Conservation (phyloP, 2,113 vertebrate genomes). For the Sebastes schlegelii region DNA sequence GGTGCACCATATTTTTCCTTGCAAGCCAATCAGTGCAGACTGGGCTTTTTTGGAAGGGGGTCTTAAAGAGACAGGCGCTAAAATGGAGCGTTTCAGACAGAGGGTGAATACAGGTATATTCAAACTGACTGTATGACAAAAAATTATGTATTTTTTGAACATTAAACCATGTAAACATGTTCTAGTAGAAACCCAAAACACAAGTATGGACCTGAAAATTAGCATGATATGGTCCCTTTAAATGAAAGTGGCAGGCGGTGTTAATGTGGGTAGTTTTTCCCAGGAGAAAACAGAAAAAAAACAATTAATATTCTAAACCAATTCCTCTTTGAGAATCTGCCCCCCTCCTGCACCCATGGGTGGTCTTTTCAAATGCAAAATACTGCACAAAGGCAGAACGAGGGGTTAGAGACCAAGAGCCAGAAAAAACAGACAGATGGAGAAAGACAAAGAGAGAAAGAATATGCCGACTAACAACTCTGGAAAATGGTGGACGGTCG, state of each 20-base stretch:
- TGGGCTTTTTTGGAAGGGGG: too few relatives aligned
- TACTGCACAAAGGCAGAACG: conserved; percentile 45
- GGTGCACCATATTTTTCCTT: too few relatives aligned
- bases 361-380: conserved; percentile 81
- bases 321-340: conserved; percentile 67
- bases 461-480: conserved; percentile 35
- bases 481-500: conserved; percentile 30
- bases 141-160: too few relatives aligned
- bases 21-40: too few relatives aligned
- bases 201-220: too few relatives aligned
- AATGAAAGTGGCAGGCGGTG: conserved; percentile 33
- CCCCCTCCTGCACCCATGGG: conserved; percentile 71
- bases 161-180: too few relatives aligned
- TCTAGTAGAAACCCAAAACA: too few relatives aligned
- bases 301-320: conserved; percentile 79
- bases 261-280: conserved; percentile 68
- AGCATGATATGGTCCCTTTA: background rate
- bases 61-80: too few relatives aligned
- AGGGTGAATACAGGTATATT: too few relatives aligned
- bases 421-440: conserved; percentile 24
- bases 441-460: conserved; percentile 29
- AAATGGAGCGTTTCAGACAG: too few relatives aligned
- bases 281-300: conserved; percentile 41
- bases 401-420: conserved; percentile 46
- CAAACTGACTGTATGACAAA: too few relatives aligned